Percentiles rank a stretch among this genome's conserved stretches.
Conservation (phyloP, 2,113 vertebrate species). For the Eidolon helvum region DNA sequence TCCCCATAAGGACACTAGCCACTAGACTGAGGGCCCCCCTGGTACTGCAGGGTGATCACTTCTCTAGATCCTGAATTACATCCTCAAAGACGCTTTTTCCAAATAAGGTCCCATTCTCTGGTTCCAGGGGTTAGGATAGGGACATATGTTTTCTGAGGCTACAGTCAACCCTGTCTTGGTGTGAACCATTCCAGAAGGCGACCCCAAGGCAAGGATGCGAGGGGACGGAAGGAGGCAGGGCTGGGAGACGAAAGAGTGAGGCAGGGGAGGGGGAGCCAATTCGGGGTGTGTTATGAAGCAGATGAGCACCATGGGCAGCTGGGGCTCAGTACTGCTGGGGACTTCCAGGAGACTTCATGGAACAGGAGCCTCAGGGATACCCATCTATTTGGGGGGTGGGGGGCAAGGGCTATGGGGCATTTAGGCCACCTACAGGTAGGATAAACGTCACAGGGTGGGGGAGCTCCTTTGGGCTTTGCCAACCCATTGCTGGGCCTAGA, state of each 20-base stretch:
- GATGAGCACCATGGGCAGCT: too few species aligned
- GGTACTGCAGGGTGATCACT: not conserved
- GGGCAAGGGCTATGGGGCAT: not conserved
- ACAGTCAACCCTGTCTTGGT: not conserved
- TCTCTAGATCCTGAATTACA: not conserved
- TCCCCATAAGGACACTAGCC: not conserved
- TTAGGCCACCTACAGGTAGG: too few species aligned
- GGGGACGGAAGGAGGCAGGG: not conserved
- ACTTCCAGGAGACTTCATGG: rapidly evolving
- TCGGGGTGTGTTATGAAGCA: not conserved
- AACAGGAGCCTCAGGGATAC: not conserved
- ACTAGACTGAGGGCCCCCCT: not conserved
- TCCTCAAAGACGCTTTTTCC: not conserved
- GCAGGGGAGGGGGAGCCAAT: not conserved
- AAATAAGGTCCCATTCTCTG: not conserved
- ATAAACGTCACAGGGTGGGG: not conserved
- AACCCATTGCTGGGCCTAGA: not conserved
- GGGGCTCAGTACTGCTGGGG: not conserved
- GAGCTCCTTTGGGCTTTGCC: not conserved
- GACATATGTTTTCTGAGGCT: not conserved
- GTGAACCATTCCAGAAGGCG: not conserved
- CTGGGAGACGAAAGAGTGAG: not conserved
- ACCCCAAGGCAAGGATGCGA: too few species aligned
- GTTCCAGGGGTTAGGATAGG: not conserved
- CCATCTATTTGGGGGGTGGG: rapidly evolving